A percentile compares a stretch with the other conserved stretches of the same genome.
Conservation (phyloP, 2,888 invertebrate genomes). For the Tiliacea citrago region DNA sequence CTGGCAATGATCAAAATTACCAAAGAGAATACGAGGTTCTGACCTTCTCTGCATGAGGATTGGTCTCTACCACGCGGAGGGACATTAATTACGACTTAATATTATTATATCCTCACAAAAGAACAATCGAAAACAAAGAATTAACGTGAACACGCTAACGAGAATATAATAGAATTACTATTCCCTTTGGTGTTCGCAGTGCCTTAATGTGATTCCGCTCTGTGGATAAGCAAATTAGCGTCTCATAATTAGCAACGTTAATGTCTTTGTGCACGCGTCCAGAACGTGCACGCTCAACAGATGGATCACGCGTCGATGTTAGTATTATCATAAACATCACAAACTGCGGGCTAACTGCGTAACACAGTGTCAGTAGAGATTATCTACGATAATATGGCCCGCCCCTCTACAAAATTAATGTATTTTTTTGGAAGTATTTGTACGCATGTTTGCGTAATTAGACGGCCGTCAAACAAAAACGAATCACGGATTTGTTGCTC, state of each 20-base stretch:
- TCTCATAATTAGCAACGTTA: constrained; percentile 69
- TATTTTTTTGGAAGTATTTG: too few species aligned
- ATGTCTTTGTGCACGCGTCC: constrained; percentile 61
- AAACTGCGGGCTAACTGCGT: background rate
- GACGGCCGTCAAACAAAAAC: too few species aligned
- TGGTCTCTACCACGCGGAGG: background rate
- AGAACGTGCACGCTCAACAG: constrained; percentile 36
- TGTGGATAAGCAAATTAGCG: constrained; percentile 70
- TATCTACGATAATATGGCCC: too few species aligned
- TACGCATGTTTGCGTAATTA: too few species aligned
- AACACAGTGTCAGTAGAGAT: too few species aligned
- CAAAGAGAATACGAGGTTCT: background rate
- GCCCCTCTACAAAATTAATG: too few species aligned
- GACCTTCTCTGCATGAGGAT: background rate
- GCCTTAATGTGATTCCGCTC: constrained; percentile 64
- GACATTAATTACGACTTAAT: constrained; percentile 7
- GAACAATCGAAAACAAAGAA: constrained; percentile 38
- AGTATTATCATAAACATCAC: background rate
- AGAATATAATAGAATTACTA: constrained; percentile 61
- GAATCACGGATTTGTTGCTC: too few species aligned
- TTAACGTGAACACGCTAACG: constrained; percentile 27
- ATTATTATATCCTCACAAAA: constrained; percentile 23
- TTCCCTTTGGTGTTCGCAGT: constrained; percentile 60
- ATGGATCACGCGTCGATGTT: constrained; percentile 34
- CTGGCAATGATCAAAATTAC: background rate